A percentile compares a stretch with the other conserved stretches of the same genome.
Evolutionary conservation across 2,797 vertebrate genomes (phyloP).

Genomic region (Scomberomorus guttatus): DNA sequence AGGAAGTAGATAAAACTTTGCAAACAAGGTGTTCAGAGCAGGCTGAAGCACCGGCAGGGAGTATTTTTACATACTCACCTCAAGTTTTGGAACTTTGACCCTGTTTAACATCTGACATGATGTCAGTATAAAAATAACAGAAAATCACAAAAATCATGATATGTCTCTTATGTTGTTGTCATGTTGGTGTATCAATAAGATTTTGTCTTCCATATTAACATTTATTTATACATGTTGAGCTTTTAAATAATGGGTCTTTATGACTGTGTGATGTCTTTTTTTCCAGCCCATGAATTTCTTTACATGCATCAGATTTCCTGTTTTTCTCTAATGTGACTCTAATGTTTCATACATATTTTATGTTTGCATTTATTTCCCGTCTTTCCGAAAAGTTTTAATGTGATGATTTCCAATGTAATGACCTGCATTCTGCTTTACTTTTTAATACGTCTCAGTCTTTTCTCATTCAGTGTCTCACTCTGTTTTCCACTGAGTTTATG

Average conservation of each 20-base stretch:
- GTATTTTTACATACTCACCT: too few relatives aligned
- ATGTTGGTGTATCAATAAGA: neutral
- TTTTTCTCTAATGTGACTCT: neutral
- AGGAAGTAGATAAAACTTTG: too few relatives aligned
- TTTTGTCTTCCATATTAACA: neutral
- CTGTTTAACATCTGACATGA: too few relatives aligned
- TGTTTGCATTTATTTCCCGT: neutral
- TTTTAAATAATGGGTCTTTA: neutral
- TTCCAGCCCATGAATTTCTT: neutral
- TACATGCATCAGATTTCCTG: neutral
- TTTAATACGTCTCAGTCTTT: neutral
- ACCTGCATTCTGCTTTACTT: conserved; percentile 15
- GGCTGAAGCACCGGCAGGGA: too few relatives aligned
- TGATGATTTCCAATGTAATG: neutral
- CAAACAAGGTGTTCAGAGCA: too few relatives aligned
- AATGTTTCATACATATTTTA: neutral
- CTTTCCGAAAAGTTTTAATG: neutral
- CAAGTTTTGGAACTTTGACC: too few relatives aligned
- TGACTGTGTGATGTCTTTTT: neutral
- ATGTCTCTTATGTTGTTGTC: too few relatives aligned
- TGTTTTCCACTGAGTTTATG: neutral
- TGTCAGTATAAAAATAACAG: too few relatives aligned
- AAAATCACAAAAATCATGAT: too few relatives aligned
- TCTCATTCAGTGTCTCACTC: neutral
- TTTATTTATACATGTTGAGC: neutral